phyloP scores from a whole-genome alignment of 2,888 invertebrate genomes.

The Eumerus sabulonum region DNA sequence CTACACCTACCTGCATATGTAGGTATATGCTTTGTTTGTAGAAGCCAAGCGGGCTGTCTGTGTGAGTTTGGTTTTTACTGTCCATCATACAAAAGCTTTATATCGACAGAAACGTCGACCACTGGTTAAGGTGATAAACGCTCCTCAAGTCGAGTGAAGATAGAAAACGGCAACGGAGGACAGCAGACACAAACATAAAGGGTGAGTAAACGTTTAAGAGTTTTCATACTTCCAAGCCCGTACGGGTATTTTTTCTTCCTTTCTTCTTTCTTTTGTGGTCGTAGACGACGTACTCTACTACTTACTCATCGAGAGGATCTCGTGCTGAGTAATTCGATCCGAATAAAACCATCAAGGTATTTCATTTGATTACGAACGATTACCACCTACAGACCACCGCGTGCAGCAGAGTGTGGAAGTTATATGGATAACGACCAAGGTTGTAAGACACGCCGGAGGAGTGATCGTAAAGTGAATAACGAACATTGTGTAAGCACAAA shows the following conservation, averaged over 20 bases:
- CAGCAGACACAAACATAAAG: constrained; percentile 22
- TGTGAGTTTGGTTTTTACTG: constrained; percentile 36
- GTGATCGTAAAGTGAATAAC: constrained; percentile 20
- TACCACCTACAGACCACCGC: constrained; percentile 36
- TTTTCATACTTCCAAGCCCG: constrained; percentile 13
- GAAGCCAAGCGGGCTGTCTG: constrained; percentile 7
- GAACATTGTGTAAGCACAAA: not conserved
- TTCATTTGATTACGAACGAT: constrained; percentile 59
- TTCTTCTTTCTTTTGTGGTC: not conserved
- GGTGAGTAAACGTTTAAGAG: constrained; percentile 21
- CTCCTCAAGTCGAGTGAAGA: constrained; percentile 17
- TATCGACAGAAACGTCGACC: constrained; percentile 20
- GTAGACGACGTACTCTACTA: constrained; percentile 3
- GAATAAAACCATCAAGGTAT: constrained; percentile 46
- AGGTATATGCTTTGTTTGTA: constrained; percentile 12
- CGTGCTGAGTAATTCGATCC: constrained; percentile 48
- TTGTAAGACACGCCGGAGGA: constrained; percentile 1
- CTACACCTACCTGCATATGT: not conserved
- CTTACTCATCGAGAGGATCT: constrained; percentile 39
- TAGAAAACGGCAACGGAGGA: not conserved
- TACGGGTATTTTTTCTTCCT: not conserved
- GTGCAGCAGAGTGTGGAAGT: constrained; percentile 14
- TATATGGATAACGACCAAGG: constrained; percentile 16
- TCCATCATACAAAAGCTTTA: constrained; percentile 21
- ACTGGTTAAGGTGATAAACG: constrained; percentile 29